Base-by-base conservation (phyloP, 2,888 invertebrate genomes). In the Lydus trimaculatus region DNA sequence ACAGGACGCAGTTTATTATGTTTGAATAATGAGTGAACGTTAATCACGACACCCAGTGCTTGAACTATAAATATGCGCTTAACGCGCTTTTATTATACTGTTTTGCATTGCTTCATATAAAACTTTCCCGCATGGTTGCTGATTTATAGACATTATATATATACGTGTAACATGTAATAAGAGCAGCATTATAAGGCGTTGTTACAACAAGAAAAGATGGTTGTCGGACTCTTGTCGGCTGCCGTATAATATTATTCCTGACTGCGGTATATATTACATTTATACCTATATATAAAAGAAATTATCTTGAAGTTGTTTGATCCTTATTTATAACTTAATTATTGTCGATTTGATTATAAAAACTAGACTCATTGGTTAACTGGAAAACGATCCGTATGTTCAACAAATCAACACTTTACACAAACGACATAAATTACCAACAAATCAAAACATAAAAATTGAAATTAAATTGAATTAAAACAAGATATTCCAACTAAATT, bases 51-150 rank as follows among this genome's bases (percentile, higher is more conserved):
- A 82, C 81, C 56, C 79, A 79, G 80, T 76, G 80, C 81, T 80
- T 76, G 80, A 78, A 82, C 82, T 82, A 83, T 83, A 83, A 84
- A 83, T 84, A 83, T 81, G 82, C 80, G 81, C 81, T 82, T 81
- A 82, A 81, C 81, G 82, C 81, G 81, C 48, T 83, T 83, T 83
- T 83, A 83, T 83, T 82, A 81, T 80, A 78, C 81, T 79, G 81
- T 82, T 82, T 82, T 81, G 82, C 83, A 81, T 81, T 80, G 83
- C 82, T 80, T 81, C 81, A 81, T 82, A 81, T 80, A 82, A 82
- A 83, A 82, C 80, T 82, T 82, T 82, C 83, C 81, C 81, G 82
- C 82, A 81, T 80, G 81, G 80, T 74, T 72, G 80, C 81, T 83
- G 83, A 83, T 83, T 83, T 83, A 83, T 79, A 80, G 74, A 72